A percentile compares a stretch with the other conserved stretches of the same genome.
These are phyloP conservation scores for Drosophila micromelanica DNA, from an alignment of 1,140 invertebrate species.

Conservation along the genomic window DNA sequence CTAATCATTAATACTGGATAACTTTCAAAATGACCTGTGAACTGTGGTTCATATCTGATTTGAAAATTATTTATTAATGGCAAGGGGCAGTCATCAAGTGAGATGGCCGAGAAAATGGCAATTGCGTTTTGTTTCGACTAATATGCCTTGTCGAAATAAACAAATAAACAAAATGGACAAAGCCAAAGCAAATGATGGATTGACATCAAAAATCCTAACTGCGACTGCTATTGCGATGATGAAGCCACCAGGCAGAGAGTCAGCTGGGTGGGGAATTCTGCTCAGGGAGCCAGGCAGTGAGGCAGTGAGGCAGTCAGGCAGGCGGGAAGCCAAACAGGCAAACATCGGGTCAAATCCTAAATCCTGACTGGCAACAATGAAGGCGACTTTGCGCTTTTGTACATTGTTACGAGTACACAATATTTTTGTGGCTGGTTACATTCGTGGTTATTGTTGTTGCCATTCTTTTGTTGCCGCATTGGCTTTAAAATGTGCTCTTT, in stretches of 20 bases:
- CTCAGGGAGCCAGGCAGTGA: constrained; percentile 33
- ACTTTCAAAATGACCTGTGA: constrained; percentile 19
- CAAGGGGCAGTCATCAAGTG: constrained; percentile 38
- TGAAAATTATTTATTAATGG: constrained; percentile 81
- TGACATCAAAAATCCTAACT: constrained; percentile 45
- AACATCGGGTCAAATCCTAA: constrained; percentile 58
- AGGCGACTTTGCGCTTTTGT: constrained; percentile 20
- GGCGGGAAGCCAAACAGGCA: constrained; percentile 51
- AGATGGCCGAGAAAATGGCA: constrained; percentile 32
- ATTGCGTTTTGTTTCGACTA: constrained; percentile 60
- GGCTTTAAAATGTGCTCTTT: constrained; percentile 66
- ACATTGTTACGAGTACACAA: constrained; percentile 45
- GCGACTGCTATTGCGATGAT: neutral
- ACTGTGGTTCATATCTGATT: constrained; percentile 58
- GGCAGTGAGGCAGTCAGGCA: constrained; percentile 38
- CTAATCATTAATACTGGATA: constrained; percentile 41
- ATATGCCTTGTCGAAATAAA: constrained; percentile 57
- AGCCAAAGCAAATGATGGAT: constrained; percentile 70
- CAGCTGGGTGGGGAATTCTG: neutral
- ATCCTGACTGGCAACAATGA: constrained; percentile 56
- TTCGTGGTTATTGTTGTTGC: constrained; percentile 41
- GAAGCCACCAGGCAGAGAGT: neutral
- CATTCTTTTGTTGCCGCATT: constrained; percentile 74
- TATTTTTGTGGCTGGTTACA: constrained; percentile 35
- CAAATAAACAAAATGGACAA: constrained; percentile 72